Conservation (phyloP, 1,140 invertebrate species). For the Bombus superbus region DNA sequence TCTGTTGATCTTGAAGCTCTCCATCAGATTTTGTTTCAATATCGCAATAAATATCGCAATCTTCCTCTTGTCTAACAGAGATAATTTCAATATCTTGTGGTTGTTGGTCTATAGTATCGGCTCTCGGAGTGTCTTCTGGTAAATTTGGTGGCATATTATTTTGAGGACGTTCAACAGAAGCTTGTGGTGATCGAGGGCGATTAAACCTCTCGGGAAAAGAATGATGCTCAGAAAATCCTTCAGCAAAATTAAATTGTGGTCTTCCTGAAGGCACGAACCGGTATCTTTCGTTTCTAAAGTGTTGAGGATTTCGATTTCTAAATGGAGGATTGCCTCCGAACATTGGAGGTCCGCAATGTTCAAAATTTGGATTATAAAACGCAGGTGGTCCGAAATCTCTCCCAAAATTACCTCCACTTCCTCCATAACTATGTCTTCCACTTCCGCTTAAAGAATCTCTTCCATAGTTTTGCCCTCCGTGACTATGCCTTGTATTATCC, state of each 20-base stretch:
- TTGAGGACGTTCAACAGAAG: slow-evolving; percentile 13
- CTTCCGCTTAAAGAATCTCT: slow-evolving; percentile 69
- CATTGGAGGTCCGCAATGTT: slow-evolving; percentile 71
- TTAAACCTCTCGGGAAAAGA: slow-evolving; percentile 54
- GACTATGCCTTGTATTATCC: slow-evolving; percentile 75
- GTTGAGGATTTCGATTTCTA: slow-evolving; percentile 76
- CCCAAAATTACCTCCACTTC: slow-evolving; percentile 67
- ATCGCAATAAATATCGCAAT: slow-evolving; percentile 79
- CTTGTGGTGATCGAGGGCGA: slow-evolving; percentile 52
- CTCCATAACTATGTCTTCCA: slow-evolving; percentile 74
- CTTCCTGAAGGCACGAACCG: slow-evolving; percentile 43
- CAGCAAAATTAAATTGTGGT: slow-evolving; percentile 42
- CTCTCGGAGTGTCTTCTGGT: slow-evolving; percentile 44
- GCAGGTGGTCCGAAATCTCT: slow-evolving; percentile 73
- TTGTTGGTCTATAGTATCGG: slow-evolving; percentile 32
- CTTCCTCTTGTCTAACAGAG: slow-evolving; percentile 70
- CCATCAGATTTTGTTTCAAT: slow-evolving; percentile 73
- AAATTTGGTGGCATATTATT: slow-evolving; percentile 49
- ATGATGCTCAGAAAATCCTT: slow-evolving; percentile 49
- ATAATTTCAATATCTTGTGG: slow-evolving; percentile 18
- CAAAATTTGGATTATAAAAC: slow-evolving; percentile 75
- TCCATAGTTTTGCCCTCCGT: slow-evolving; percentile 71
- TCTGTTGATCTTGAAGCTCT: slow-evolving; percentile 62
- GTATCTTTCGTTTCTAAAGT: slow-evolving; percentile 73
- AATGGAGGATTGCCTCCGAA: slow-evolving; percentile 75